Conservation (phyloP, 2,797 vertebrate species). For the Muraenolepis orangiensis region DNA sequence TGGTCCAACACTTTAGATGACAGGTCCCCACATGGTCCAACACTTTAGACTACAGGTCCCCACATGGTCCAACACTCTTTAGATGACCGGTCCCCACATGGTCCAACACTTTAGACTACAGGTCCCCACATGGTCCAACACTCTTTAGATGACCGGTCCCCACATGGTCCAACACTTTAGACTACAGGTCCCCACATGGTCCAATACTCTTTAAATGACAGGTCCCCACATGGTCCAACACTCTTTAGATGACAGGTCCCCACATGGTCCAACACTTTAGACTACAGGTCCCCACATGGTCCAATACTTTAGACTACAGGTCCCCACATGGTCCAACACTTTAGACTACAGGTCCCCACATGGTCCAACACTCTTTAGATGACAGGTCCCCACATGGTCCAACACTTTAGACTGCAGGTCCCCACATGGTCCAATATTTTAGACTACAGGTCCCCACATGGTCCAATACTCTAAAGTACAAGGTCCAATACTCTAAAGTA, state of each 20-base stretch:
- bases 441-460: background rate
- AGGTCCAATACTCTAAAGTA: constrained; percentile 52
- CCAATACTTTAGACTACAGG: background rate
- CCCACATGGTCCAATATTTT: too few relatives aligned
- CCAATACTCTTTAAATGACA: constrained; percentile 63
- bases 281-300: background rate
- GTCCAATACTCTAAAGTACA: constrained; percentile 64
- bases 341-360: constrained; percentile 74
- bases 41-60: constrained; percentile 75
- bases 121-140: background rate
- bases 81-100: background rate
- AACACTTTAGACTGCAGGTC: background rate
- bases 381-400: background rate
- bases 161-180: background rate
- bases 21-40: background rate
- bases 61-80: background rate
- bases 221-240: constrained; percentile 40
- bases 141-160: background rate
- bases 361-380: background rate
- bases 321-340: constrained; percentile 1
- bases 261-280: background rate
- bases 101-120: background rate
- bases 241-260: too few relatives aligned
- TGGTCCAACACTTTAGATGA: background rate
- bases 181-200: constrained; percentile 75